Evolutionary conservation across 2,888 invertebrate species (phyloP), one percentile per base, ranked within the genome.

Genomic region (Hanleya hanleyi): DNA sequence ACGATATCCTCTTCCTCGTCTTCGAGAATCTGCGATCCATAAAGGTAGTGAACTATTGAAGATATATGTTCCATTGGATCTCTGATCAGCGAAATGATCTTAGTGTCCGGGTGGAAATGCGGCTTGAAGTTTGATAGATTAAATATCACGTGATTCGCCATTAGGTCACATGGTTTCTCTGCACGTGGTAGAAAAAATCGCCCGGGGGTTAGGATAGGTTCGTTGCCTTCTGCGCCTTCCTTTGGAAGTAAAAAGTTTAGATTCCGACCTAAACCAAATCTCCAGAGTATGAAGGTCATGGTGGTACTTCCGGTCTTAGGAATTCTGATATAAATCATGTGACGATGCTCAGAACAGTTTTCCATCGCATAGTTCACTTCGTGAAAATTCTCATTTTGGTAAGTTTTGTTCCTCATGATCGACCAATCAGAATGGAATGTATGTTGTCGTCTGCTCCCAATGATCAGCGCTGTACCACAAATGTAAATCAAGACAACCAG

Each of bases 241-340:
- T 57, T 57, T 4, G 57, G 57, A 1, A 57, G 32, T 2, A 57
- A 26, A 26, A 57, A 57, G 9, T 22, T 57, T 32, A 57, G 29
- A 26, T 57, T 57, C 29, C 57, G 22, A 9, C 57, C 32, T 15
- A 57, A 32, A 12, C 57, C 57, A 29, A 57, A 57, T 57, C 57
- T 57, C 57, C 57, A 57, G 4, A 57, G 12, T 15, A 57, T 22
- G 32, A 57, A 57, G 4, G 57, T 57, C 57, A 57, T 57, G 22
- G 57, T 57, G 32, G 26, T 57, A 57, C 57, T 57, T 57, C 57
- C 57, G 57, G 57, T 57, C 29, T 57, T 57, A 57, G 57, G 57
- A 7, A 57, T 57, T 32, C 57, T 57, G 4, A 57, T 26, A 32
- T 57, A 57, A 1, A 57, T 9, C 57, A 57, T 15, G 57, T 57